Evolutionary conservation across 2,888 invertebrate genomes (phyloP), one percentile per base, ranked within the genome.

Genomic region (Zygogramma bicolorata): DNA sequence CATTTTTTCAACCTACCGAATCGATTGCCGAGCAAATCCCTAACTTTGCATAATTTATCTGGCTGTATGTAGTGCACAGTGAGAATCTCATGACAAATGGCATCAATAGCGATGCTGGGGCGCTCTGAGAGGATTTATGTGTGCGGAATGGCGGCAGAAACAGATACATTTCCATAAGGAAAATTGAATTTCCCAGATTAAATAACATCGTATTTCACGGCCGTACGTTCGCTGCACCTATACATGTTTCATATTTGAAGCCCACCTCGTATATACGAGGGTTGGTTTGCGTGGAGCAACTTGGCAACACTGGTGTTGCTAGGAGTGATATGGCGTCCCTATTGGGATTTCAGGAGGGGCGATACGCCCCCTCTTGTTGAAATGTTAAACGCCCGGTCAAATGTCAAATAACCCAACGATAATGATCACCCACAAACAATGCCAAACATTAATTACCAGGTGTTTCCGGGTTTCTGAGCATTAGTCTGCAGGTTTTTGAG

Each of bases 101-200:
- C 53, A 25, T 53, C 53, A 25, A 27, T 25, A 53, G 53, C 53
- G n/a, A 13, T 25, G 27, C 53, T 25, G 53, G 25, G 22, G 49
- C 22, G 27, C 53, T 22, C n/a, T 10, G 27, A 53, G 27, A 53
- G 27, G 27, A 53, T 53, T 53, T 53, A 53, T 53, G 53, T 4
- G 3, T n/a, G 13, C 25, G 27, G 27, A 22, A 25, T 25, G 53
- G 27, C 53, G 53, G 27, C 53, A 53, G 53, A 53, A 53, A 53
- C 8, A 53, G 53, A 53, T 53, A 53, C 53, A 53, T 53, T 53
- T 53, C 53, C 53, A 53, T 53, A 53, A 25, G 53, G 53, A 53
- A 53, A 53, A 53, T 53, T 53, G 53, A 53, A 53, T 53, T 53
- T 53, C 25, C 46, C 53, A 53, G 53, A 53, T 53, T 53, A 53